Conservation (phyloP, 1,140 invertebrate species). For the Gyrodactylus salaris region DNA sequence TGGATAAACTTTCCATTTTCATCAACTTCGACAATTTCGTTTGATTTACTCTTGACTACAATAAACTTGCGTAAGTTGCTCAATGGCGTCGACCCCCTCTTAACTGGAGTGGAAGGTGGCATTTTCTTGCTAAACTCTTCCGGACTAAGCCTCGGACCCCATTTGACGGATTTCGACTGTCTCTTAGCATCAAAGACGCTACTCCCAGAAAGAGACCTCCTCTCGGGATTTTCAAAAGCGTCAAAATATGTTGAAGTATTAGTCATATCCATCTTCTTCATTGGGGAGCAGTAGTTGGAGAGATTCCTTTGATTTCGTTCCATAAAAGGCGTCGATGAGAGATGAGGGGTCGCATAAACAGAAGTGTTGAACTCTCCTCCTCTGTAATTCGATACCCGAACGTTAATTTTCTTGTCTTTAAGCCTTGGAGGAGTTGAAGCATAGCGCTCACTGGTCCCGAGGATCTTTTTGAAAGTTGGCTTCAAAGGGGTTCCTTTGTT, state of each 20-base stretch:
- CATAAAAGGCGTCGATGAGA: neutral
- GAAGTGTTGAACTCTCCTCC: no score
- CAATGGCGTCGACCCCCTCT: neutral
- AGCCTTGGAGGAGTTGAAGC: neutral
- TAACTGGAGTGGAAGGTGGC: neutral
- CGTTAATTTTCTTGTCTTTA: neutral
- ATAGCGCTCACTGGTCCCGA: neutral
- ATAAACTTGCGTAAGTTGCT: neutral
- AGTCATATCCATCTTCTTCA: neutral
- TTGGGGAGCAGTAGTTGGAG: neutral
- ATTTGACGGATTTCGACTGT: neutral
- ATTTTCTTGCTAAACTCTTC: neutral
- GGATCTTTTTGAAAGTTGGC: neutral
- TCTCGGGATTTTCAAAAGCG: neutral
- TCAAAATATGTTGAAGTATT: neutral
- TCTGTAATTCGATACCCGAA: neutral
- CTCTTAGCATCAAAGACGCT: no score
- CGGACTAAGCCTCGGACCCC: neutral
- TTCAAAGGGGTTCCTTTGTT: neutral
- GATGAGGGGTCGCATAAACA: neutral
- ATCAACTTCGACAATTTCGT: neutral
- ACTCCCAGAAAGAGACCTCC: no score
- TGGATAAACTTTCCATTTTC: no score
- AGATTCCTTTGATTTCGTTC: neutral
- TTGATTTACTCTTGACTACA: neutral